Evolutionary conservation across 1,140 invertebrate genomes (phyloP), one percentile per base, ranked within the genome.

Genomic region (Apolygus lucorum): DNA sequence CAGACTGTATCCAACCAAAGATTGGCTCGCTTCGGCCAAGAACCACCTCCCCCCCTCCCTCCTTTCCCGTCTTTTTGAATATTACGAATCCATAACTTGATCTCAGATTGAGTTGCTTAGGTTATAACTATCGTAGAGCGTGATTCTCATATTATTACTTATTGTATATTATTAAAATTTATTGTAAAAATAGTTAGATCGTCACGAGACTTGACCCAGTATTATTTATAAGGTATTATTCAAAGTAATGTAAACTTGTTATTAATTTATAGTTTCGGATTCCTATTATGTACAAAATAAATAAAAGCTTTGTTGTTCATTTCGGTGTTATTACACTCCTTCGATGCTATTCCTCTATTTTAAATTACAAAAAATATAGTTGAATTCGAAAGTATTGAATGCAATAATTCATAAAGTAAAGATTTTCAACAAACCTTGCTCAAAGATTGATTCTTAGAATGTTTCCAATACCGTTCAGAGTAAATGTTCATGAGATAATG

Each of bases 1-100:
- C 54, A 59, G 54, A 59, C 54, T 59, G 54, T 21, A 21, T 59
- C 11, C 54, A 59, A 59, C 54, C 54, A 59, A 59, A 59, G 54
- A 59, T 59, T 59, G 54, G 4, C 34, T 11, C 54, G 22, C 22
- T 59, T 4, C 8, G 22, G 22, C 54, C 54, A 24, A 59, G 54
- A 21, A 59, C 8, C 54, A 4, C 54, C 4, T 42, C 34, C 4
- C 54, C 54, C 22, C 22, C 22, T 59, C 22, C 54, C 54, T 14
- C 8, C 54, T 17, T 22, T 4, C 22, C 54, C 54, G 4, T 59
- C 22, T 11, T 17, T 4, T 59, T 24, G 54, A 14, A 59, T 17
- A 4, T 59, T 59, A 22, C 22, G 13, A 24, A 59, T 17, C 22
- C 11, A 59, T 24, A 4, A 59, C 54, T 49, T 49, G 54, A 59